phyloP scores from a whole-genome alignment of 1,140 invertebrate genomes.

The Portunus trituberculatus region DNA sequence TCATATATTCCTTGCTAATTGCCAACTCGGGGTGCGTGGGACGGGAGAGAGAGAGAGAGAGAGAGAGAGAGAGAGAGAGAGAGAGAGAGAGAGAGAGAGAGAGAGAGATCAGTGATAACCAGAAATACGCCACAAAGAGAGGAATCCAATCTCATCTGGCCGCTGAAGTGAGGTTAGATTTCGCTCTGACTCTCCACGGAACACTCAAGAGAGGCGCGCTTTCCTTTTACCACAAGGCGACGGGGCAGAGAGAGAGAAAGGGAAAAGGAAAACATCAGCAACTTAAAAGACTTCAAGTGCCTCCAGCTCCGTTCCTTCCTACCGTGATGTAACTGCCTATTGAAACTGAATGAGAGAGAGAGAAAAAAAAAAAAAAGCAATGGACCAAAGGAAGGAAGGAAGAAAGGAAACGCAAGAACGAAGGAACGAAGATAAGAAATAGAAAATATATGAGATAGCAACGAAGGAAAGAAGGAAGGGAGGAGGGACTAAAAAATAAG shows the following conservation, averaged over 20 bases:
- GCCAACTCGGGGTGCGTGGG: not conserved
- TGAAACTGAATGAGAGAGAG: not conserved
- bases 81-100: not conserved
- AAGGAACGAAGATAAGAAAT: no score
- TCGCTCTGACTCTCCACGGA: no score
- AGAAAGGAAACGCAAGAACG: no score
- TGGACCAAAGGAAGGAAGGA: no score
- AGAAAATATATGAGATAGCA: no score
- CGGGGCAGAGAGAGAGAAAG: not conserved
- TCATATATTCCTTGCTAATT: not conserved
- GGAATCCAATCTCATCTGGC: not conserved
- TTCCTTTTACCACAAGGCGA: not conserved
- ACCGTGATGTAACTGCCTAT: no score
- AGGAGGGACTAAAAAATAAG: no score
- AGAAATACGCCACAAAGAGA: slow-evolving; percentile 6
- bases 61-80: not conserved
- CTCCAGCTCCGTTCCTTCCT: no score
- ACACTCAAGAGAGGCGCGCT: not conserved
- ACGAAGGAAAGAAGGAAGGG: no score
- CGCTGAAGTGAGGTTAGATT: no score
- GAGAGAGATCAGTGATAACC: slow-evolving; percentile 16
- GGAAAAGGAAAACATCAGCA: not conserved
- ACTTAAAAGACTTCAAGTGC: no score
- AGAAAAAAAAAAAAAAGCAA: not conserved
- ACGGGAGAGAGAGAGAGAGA: not conserved